These are phyloP conservation scores for Leptinotarsa tumamoca DNA, from an alignment of 2,888 invertebrate species.

Conservation along the genomic window DNA sequence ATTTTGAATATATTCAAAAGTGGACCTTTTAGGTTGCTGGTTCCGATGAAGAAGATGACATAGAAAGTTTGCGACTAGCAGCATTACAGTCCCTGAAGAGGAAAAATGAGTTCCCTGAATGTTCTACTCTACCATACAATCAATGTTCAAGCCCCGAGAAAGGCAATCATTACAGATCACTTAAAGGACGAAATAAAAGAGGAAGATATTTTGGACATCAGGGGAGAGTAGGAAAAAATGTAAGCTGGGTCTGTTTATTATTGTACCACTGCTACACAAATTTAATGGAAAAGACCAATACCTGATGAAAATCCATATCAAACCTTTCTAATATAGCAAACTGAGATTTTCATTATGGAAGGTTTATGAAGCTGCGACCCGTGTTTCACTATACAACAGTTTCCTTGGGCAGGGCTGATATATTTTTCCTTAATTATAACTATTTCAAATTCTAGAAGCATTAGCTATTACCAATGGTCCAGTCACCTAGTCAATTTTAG, in stretches of 20 bases:
- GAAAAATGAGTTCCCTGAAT: conserved; percentile 39
- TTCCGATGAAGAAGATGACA: conserved; percentile 69
- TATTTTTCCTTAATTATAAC: too few relatives aligned
- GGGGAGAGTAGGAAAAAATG: conserved; percentile 49
- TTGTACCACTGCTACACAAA: too few relatives aligned
- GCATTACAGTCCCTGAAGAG: conserved; percentile 67
- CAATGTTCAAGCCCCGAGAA: conserved; percentile 22
- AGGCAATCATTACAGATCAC: conserved; percentile 36
- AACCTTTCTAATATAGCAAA: too few relatives aligned
- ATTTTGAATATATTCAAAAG: not conserved
- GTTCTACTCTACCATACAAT: conserved; percentile 16
- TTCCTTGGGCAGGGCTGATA: too few relatives aligned
- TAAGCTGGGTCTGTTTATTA: conserved; percentile 41
- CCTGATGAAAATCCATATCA: too few relatives aligned
- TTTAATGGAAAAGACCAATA: too few relatives aligned
- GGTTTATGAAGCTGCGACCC: too few relatives aligned
- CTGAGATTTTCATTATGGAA: too few relatives aligned
- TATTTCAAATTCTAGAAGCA: too few relatives aligned
- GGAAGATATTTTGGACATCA: conserved; percentile 48
- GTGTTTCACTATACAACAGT: too few relatives aligned
- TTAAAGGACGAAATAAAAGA: conserved; percentile 45
- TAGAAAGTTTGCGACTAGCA: conserved; percentile 68
- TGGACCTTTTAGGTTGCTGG: conserved; percentile 52
- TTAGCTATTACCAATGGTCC: too few relatives aligned
- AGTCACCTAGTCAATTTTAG: too few relatives aligned